These are phyloP conservation scores for Pollenia labialis DNA, from an alignment of 2,888 invertebrate species.

Conservation along the genomic window DNA sequence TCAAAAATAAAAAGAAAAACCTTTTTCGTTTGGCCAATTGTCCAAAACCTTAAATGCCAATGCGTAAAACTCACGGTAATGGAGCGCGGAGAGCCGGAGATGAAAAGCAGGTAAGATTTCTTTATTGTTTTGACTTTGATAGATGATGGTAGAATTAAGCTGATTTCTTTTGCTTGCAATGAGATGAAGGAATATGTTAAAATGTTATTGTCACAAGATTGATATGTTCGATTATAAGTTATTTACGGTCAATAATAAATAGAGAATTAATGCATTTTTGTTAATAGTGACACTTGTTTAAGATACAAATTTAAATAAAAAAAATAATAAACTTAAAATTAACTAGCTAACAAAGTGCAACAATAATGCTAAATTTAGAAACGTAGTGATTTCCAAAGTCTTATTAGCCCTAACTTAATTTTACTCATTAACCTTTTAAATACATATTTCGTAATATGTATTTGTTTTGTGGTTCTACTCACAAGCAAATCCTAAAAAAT, in stretches of 20 bases:
- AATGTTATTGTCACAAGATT: slow-evolving; percentile 64
- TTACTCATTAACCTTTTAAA: slow-evolving; percentile 23
- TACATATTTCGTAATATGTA: slow-evolving; percentile 13
- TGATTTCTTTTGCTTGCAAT: slow-evolving; percentile 42
- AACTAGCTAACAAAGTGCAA: neutral
- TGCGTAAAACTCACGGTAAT: slow-evolving; percentile 31
- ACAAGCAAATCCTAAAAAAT: slow-evolving; percentile 15
- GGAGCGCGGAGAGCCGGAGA: slow-evolving; percentile 12
- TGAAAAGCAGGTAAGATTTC: slow-evolving; percentile 76
- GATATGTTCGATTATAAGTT: slow-evolving; percentile 74
- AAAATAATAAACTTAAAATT: neutral
- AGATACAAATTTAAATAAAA: slow-evolving; percentile 15
- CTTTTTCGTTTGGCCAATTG: slow-evolving; percentile 29
- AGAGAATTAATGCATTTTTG: slow-evolving; percentile 74
- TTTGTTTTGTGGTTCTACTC: neutral
- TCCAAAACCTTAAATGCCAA: neutral
- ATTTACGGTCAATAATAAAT: slow-evolving; percentile 75
- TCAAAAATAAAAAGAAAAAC: slow-evolving; percentile 52
- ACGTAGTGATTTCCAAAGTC: neutral
- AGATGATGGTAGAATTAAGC: slow-evolving; percentile 79
- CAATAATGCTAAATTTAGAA: neutral
- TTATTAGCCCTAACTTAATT: neutral
- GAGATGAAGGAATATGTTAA: slow-evolving; percentile 53
- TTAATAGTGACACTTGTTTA: slow-evolving; percentile 68
- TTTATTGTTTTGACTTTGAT: slow-evolving; percentile 84